phyloP scores from a whole-genome alignment of 1,140 invertebrate species.

The Calosoma granatense region DNA sequence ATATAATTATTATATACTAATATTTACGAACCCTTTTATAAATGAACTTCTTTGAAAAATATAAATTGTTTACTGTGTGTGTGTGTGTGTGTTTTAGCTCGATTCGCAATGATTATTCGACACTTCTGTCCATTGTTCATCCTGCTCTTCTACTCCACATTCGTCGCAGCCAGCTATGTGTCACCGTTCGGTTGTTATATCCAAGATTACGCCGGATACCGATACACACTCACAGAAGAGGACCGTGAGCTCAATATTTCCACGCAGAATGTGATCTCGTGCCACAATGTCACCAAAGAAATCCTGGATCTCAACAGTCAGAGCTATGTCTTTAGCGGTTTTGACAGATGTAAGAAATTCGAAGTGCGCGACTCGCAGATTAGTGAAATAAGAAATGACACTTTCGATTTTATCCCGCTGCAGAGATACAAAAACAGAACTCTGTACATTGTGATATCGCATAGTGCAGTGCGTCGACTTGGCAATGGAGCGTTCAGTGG shows the following conservation, averaged over 20 bases:
- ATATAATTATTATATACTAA: too few relatives aligned
- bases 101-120: too few relatives aligned
- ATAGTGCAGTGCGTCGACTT: not conserved
- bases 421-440: not conserved
- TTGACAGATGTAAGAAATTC: not conserved
- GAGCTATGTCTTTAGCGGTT: not conserved
- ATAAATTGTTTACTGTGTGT: too few relatives aligned
- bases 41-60: too few relatives aligned
- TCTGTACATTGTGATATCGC: not conserved
- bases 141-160: not conserved
- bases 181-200: not conserved
- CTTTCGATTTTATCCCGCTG: not conserved
- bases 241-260: not conserved
- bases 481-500: not conserved
- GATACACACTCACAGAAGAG: not conserved
- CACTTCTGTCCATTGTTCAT: not conserved
- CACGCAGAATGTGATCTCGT: not conserved
- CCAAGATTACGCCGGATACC: slow-evolving; percentile 1
- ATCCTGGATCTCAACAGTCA: not conserved
- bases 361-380: not conserved
- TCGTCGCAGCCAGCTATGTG: not conserved
- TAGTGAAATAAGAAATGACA: not conserved
- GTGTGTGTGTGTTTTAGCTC: too few relatives aligned
- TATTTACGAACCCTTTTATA: too few relatives aligned
- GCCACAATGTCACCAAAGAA: not conserved